Conservation (phyloP, 2,888 invertebrate species). For the Scotopteryx bipunctaria region DNA sequence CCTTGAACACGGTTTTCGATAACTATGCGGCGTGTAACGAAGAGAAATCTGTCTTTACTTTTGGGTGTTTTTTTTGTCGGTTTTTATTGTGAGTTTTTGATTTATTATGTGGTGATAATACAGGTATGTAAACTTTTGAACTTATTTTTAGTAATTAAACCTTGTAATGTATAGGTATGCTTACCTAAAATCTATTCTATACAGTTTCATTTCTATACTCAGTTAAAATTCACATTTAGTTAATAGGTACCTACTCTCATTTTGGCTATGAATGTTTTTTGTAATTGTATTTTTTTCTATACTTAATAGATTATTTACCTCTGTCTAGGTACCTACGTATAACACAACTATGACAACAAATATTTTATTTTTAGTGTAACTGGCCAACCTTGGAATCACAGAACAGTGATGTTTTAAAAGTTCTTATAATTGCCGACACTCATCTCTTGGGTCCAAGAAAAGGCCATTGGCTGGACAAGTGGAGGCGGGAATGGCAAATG, state of each 20-base stretch:
- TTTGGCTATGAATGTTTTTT: too few relatives aligned
- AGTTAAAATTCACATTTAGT: too few relatives aligned
- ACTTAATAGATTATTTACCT: background rate
- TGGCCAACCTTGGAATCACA: slow-evolving; percentile 84
- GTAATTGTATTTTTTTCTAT: too few relatives aligned
- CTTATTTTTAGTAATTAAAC: slow-evolving; percentile 1
- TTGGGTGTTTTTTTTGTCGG: slow-evolving; percentile 54
- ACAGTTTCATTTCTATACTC: too few relatives aligned
- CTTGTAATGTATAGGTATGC: background rate
- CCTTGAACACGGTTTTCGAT: slow-evolving; percentile 4
- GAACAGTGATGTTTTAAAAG: slow-evolving; percentile 80
- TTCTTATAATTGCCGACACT: slow-evolving; percentile 94
- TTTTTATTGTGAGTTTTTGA: slow-evolving; percentile 66
- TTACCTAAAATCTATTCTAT: too few relatives aligned
- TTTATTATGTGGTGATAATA: slow-evolving; percentile 63
- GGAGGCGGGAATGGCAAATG: slow-evolving; percentile 99
- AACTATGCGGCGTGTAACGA: slow-evolving; percentile 58
- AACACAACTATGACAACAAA: too few relatives aligned
- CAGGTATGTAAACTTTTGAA: slow-evolving; percentile 53
- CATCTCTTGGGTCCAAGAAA: slow-evolving; percentile 93
- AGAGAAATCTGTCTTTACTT: slow-evolving; percentile 51
- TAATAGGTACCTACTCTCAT: too few relatives aligned
- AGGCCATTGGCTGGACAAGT: slow-evolving; percentile 98
- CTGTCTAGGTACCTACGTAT: too few relatives aligned
- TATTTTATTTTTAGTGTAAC: slow-evolving; percentile 84